Percentiles rank a stretch among this genome's conserved stretches.
phyloP scores from a whole-genome alignment of 2,888 invertebrate species.

The Hypomecis atomaria region DNA sequence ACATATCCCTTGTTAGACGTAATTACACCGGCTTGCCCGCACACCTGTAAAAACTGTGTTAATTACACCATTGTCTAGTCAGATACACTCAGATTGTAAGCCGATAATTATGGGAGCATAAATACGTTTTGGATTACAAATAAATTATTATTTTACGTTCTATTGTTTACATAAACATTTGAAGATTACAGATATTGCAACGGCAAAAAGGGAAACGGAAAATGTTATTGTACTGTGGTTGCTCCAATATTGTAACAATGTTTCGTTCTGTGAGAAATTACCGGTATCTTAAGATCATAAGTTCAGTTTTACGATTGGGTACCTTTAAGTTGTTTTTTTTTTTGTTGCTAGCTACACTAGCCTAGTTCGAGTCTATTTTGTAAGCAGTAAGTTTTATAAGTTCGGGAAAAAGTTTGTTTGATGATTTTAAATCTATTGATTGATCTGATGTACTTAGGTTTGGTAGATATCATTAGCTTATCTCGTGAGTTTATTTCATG shows the following conservation, averaged over 20 bases:
- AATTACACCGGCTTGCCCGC: conserved; percentile 27
- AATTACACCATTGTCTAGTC: conserved; percentile 28
- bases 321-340: conserved; percentile 6
- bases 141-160: conserved; percentile 36
- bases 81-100: conserved; percentile 14
- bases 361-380: no score
- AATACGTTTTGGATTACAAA: conserved; percentile 34
- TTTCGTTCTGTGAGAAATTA: conserved; percentile 20
- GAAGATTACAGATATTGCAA: conserved; percentile 30
- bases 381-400: no score
- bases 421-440: no score
- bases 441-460: no score
- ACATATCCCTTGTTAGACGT: conserved; percentile 35
- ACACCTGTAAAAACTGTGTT: conserved; percentile 38
- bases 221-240: conserved; percentile 25
- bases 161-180: conserved; percentile 39
- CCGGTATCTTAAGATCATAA: conserved; percentile 17
- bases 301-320: conserved; percentile 5
- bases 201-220: conserved; percentile 28
- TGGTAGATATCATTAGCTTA: no score
- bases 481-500: no score
- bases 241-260: conserved; percentile 17
- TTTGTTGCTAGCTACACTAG: no score
- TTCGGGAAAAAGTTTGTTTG: no score
- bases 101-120: conserved; percentile 36